phyloP scores from a whole-genome alignment of 1,140 invertebrate genomes.

The Micrasema longulum region DNA sequence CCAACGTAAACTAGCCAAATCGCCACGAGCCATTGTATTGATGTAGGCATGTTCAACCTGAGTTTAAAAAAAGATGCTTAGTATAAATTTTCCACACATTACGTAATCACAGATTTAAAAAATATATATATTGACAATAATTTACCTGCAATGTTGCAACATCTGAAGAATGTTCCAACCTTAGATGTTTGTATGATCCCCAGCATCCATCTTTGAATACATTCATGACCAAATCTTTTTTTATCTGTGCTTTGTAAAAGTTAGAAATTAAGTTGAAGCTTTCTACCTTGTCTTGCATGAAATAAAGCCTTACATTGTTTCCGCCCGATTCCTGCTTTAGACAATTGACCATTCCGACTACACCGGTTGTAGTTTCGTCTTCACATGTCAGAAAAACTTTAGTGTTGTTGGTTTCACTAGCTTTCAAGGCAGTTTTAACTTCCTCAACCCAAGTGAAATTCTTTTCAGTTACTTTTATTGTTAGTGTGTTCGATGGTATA shows the following conservation, averaged over 20 bases:
- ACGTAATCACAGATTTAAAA: too few relatives aligned
- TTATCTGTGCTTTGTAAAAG: conserved; percentile 74
- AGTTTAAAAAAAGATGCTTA: too few relatives aligned
- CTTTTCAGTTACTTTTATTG: conserved; percentile 75
- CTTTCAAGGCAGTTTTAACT: conserved; percentile 78
- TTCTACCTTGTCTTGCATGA: conserved; percentile 74
- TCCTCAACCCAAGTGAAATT: conserved; percentile 85
- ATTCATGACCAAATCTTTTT: conserved; percentile 86
- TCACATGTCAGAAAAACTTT: conserved; percentile 80
- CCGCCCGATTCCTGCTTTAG: conserved; percentile 87
- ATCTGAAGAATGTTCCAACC: conserved; percentile 64
- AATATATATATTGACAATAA: too few relatives aligned
- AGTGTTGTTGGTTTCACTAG: conserved; percentile 68
- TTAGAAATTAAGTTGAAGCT: conserved; percentile 71
- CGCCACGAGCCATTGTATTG: conserved; percentile 83
- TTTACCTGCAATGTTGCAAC: too few relatives aligned
- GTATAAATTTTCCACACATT: too few relatives aligned
- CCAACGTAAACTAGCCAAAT: conserved; percentile 89
- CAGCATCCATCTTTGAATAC: conserved; percentile 83
- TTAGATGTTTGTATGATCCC: conserved; percentile 82
- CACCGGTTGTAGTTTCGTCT: conserved; percentile 74
- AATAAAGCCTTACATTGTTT: conserved; percentile 76
- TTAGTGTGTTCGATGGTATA: conserved; percentile 61
- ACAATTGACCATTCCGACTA: conserved; percentile 91
- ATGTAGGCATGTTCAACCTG: conserved; percentile 78